phyloP scores from a whole-genome alignment of 2,888 invertebrate species.

The Theretra japonica region DNA sequence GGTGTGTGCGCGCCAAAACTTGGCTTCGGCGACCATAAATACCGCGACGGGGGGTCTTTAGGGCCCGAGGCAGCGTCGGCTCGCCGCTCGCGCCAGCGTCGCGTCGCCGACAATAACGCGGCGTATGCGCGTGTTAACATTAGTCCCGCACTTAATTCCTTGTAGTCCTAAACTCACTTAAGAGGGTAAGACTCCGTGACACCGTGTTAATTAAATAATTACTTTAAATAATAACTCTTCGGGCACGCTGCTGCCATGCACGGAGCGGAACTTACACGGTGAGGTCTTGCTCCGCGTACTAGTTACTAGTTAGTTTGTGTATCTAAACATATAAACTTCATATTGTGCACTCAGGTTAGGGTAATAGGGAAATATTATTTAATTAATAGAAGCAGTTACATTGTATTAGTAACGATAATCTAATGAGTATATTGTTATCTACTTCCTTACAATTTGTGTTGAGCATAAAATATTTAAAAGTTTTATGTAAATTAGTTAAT shows the following conservation, averaged over 20 bases:
- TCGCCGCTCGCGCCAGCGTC: constrained; percentile 26
- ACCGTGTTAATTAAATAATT: constrained; percentile 84
- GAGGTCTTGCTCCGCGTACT: not conserved
- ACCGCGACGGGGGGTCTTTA: constrained; percentile 72
- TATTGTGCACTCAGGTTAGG: no score
- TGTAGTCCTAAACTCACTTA: constrained; percentile 81
- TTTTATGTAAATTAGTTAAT: no score
- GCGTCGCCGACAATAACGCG: constrained; percentile 68
- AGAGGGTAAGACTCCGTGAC: constrained; percentile 80
- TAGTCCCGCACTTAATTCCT: constrained; percentile 81
- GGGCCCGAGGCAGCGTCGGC: constrained; percentile 47
- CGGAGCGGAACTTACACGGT: not conserved
- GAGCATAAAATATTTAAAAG: no score
- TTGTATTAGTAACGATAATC: no score
- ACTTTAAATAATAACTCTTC: constrained; percentile 81
- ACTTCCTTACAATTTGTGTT: no score
- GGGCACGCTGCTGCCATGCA: constrained; percentile 40
- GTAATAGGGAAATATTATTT: no score
- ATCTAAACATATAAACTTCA: no score
- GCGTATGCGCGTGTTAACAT: constrained; percentile 82
- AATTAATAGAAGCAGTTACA: no score
- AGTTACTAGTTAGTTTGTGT: no score
- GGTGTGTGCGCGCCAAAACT: constrained; percentile 80
- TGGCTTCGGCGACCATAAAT: constrained; percentile 78
- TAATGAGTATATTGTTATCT: no score